Evolutionary conservation across 2,113 vertebrate species (phyloP).

Genomic region (Anolis sagrei): DNA sequence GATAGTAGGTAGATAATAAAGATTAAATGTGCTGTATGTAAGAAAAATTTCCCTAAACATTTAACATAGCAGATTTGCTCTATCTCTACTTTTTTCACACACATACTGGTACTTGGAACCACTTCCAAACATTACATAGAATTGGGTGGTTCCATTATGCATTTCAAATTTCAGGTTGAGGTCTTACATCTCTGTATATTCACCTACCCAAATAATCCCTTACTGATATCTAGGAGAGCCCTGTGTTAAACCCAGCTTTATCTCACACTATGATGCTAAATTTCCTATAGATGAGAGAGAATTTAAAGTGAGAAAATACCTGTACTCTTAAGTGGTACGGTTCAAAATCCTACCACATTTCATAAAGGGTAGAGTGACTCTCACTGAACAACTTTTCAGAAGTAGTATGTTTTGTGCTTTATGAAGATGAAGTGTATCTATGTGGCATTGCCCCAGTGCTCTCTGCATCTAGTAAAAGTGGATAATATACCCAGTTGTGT

Average conservation of each 20-base stretch:
- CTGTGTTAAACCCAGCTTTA: neutral
- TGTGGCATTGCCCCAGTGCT: neutral
- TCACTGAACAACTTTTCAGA: neutral
- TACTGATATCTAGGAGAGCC: neutral
- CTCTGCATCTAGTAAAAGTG: neutral
- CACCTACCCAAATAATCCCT: no score
- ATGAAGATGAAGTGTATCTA: constrained; percentile 32
- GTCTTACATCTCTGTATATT: neutral
- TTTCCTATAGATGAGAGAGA: neutral
- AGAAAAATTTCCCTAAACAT: neutral
- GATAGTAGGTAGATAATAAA: neutral
- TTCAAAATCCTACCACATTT: neutral
- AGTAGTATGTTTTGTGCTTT: constrained; percentile 47
- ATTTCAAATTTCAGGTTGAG: neutral
- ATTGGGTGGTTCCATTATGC: neutral
- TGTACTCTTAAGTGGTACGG: neutral
- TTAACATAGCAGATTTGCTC: neutral
- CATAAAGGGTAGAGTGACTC: neutral
- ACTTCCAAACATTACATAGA: neutral
- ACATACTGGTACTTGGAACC: neutral
- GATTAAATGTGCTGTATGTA: neutral
- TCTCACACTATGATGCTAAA: neutral
- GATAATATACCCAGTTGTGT: constrained; percentile 26
- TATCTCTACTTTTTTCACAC: neutral
- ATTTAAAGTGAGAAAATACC: neutral